Conservation (phyloP, 2,888 invertebrate species). For the Drosophila niveifrons region DNA sequence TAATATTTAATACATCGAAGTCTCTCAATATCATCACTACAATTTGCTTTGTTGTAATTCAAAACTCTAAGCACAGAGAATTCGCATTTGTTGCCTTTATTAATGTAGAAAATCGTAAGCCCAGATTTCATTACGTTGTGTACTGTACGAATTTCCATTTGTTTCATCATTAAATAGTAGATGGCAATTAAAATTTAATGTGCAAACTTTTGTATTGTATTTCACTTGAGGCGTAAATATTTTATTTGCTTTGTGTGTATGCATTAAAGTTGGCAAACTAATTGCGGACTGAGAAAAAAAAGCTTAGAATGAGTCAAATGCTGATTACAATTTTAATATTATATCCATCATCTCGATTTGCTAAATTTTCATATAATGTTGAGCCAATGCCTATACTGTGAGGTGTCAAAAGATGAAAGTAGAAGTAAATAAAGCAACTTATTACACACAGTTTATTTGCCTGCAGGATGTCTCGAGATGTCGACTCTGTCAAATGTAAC, state of each 20-base stretch:
- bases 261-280: conserved; percentile 14
- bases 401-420: conserved; percentile 42
- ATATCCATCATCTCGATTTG: conserved; percentile 7
- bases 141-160: neutral
- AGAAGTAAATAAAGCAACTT: conserved; percentile 38
- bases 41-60: neutral
- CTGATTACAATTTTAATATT: conserved; percentile 14
- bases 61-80: neutral
- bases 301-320: conserved; percentile 5
- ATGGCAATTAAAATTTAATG: conserved; percentile 44
- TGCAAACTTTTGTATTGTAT: conserved; percentile 34
- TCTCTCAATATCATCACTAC: neutral
- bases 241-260: conserved; percentile 13
- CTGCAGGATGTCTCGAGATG: conserved; percentile 24
- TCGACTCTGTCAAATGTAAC: conserved; percentile 34
- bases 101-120: neutral
- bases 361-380: neutral
- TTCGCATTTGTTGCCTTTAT: neutral
- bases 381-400: neutral
- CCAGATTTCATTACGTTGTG: too few species aligned
- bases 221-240: conserved; percentile 18
- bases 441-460: conserved; percentile 28
- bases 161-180: conserved; percentile 21
- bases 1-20: neutral
- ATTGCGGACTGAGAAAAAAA: neutral